Conservation (phyloP, 2,888 invertebrate genomes). For the Nasonia oneida region DNA sequence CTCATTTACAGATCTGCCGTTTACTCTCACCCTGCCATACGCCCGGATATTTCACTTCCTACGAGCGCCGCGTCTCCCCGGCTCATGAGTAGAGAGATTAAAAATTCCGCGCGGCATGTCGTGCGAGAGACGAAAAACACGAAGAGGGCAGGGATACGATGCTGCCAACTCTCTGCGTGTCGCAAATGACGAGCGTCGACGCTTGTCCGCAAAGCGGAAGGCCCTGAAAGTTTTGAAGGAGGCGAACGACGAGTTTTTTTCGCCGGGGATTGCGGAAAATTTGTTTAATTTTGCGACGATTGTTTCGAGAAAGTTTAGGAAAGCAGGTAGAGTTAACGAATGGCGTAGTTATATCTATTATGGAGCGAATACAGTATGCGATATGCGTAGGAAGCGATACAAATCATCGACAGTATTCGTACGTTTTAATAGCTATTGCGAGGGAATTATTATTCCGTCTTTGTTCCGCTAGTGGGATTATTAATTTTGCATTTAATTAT, state of each 20-base stretch:
- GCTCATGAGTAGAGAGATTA: conserved; percentile 51
- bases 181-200: conserved; percentile 29
- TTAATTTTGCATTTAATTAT: not conserved
- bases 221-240: not conserved
- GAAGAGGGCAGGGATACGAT: not conserved
- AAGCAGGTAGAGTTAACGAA: no score
- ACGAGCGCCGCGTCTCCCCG: conserved; percentile 18
- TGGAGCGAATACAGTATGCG: not conserved
- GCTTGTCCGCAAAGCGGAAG: not conserved
- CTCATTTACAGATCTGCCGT: conserved; percentile 50
- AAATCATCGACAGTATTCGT: not conserved
- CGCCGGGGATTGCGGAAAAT: not conserved
- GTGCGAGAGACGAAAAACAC: conserved; percentile 52
- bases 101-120: conserved; percentile 60
- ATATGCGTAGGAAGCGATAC: not conserved
- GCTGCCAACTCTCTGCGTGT: conserved; percentile 16
- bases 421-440: not conserved
- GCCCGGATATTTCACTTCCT: conserved; percentile 51
- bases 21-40: conserved; percentile 6
- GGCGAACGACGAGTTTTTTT: not conserved
- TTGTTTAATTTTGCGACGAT: not conserved
- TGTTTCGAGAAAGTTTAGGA: not conserved
- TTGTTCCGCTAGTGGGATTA: not conserved
- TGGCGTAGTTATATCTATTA: no score
- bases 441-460: not conserved